A percentile compares a stretch with the other conserved stretches of the same genome.
These are phyloP conservation scores for Phymatocera aterrima DNA, from an alignment of 2,888 invertebrate genomes.

Conservation along the genomic window DNA sequence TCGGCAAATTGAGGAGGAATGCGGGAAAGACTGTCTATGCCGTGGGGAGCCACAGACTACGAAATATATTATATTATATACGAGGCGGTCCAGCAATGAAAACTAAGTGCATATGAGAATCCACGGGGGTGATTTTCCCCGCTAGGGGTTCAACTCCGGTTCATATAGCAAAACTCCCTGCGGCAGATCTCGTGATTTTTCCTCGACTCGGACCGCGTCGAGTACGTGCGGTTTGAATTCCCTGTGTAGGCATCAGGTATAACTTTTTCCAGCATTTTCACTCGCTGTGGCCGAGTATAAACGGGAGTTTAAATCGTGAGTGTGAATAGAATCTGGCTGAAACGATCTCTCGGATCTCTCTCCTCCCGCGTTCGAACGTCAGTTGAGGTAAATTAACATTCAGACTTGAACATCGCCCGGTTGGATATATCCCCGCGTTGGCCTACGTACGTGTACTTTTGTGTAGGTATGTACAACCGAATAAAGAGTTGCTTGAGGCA, in stretches of 20 bases:
- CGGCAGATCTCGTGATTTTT: background rate
- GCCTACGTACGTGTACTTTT: too few species aligned
- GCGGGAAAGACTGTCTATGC: conserved; percentile 57
- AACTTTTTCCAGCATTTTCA: too few species aligned
- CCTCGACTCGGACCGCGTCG: too few species aligned
- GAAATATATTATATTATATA: conserved; percentile 73
- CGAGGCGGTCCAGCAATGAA: conserved; percentile 70
- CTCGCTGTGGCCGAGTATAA: too few species aligned
- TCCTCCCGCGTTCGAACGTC: background rate
- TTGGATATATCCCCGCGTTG: background rate
- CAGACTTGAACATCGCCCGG: background rate
- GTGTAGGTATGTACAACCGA: background rate
- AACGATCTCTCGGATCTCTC: background rate
- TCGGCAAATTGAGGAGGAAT: conserved; percentile 57
- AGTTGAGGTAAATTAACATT: conserved; percentile 34
- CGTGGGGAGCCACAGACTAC: conserved; percentile 70
- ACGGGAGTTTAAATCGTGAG: too few species aligned
- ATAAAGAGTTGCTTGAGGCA: background rate
- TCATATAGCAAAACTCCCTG: background rate
- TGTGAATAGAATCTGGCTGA: conserved; percentile 5
- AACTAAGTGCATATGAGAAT: conserved; percentile 74
- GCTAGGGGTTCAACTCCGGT: background rate
- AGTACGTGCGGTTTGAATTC: too few species aligned
- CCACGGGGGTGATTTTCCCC: conserved; percentile 64
- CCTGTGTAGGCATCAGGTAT: too few species aligned